Percentiles rank a stretch among this genome's conserved stretches.
These are phyloP conservation scores for Trilocha varians DNA, from an alignment of 2,888 invertebrate species.

Conservation along the genomic window DNA sequence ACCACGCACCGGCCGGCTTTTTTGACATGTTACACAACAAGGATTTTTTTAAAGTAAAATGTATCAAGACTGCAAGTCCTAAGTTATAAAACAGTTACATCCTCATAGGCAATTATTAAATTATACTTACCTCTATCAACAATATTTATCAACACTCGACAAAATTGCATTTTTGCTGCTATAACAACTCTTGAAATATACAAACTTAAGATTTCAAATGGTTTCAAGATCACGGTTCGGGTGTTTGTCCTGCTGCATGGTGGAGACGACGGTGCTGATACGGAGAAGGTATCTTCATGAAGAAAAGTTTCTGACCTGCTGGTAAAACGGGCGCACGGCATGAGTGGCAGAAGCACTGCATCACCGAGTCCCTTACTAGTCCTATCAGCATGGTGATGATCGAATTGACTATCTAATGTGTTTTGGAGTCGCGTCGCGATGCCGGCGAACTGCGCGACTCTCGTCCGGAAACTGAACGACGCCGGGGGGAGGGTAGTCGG, in stretches of 20 bases:
- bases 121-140: neutral
- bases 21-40: neutral
- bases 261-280: conserved; percentile 15
- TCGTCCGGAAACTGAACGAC: conserved; percentile 73
- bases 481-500: conserved; percentile 73
- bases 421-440: conserved; percentile 63
- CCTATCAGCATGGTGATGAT: conserved; percentile 85
- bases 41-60: neutral
- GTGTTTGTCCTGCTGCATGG: neutral
- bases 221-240: neutral
- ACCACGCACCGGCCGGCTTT: conserved; percentile 26
- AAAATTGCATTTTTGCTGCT: neutral
- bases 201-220: neutral
- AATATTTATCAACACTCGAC: neutral
- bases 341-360: conserved; percentile 95
- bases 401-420: conserved; percentile 65
- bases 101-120: too few relatives aligned
- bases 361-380: conserved; percentile 91
- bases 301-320: conserved; percentile 74
- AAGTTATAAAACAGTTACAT: too few relatives aligned
- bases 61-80: neutral
- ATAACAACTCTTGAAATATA: neutral
- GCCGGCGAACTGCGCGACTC: conserved; percentile 76
- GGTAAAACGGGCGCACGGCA: conserved; percentile 88
- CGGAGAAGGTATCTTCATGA: conserved; percentile 3